Evolutionary conservation across 2,797 vertebrate species (phyloP), one percentile per base, ranked within the genome.

Genomic region (Gymnocypris eckloni): DNA sequence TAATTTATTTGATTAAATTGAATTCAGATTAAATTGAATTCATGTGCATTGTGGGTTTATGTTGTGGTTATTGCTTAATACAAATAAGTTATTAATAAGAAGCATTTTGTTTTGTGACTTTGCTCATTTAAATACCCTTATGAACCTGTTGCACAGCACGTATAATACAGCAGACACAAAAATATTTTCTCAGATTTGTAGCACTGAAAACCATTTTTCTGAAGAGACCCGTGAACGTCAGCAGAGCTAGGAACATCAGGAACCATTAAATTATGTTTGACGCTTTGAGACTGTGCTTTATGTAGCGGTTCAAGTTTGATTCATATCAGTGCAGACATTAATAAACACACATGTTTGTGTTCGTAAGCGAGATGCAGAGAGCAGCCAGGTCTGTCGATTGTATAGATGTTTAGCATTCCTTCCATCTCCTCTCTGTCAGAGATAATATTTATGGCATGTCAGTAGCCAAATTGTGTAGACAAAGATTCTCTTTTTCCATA

Each of bases 331-430:
- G 25, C 48, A 33, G 25, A 37, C n/a, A 84, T 39, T 20, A 61
- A 83, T 56, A 66, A 76, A 50, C 59, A 56, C 66, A 48, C 25
- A 12, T 59, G 59, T 73, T 59, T 86, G 80, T 69, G 48, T 86
- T 54, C 79, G 33, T 18, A 13, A 28, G 7, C 43, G 9, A 41
- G 66, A 81, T 25, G n/a, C 39, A 59, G 20, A 64, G 70, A 61
- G 22, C 56, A 67, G 86, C 25, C 54, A 72, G 52, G 25, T 79
- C 77, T 79, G 54, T 73, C 66, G 28, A 85, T n/a, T 25, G 67
- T 80, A 79, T 79, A 78, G 67, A 79, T 83, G 41, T 79, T 83
- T 88, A 69, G 43, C 76, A 88, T 88, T 86, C 80, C 41, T 83
- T 18, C 8, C 54, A 69, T 78, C 64, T 73, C 33, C 43, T 82